phyloP scores from a whole-genome alignment of 2,113 vertebrate genomes.

The Seriola dumerili region DNA sequence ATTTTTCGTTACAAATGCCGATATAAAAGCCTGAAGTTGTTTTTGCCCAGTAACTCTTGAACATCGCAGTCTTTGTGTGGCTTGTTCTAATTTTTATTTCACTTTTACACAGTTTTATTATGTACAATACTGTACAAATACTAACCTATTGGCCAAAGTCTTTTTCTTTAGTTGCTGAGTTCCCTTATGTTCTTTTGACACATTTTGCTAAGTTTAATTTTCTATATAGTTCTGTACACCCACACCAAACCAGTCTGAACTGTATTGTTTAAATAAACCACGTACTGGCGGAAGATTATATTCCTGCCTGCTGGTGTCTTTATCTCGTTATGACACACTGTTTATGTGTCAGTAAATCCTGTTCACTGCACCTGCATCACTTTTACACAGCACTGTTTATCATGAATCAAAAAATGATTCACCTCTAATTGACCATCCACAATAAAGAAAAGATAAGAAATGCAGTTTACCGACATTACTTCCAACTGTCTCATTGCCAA shows the following conservation, averaged over 20 bases:
- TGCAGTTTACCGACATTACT: background rate
- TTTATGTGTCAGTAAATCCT: conserved; percentile 12
- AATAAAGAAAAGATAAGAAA: background rate
- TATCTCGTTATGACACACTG: background rate
- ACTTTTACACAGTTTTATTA: too few species aligned
- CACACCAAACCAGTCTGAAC: background rate
- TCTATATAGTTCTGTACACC: too few species aligned
- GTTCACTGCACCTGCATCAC: conserved; percentile 24
- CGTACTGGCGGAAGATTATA: background rate
- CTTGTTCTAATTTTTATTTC: background rate
- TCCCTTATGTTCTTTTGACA: background rate
- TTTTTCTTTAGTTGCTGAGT: background rate
- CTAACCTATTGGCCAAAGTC: background rate
- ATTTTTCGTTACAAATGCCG: too few species aligned
- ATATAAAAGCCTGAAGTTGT: too few species aligned
- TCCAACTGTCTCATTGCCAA: background rate
- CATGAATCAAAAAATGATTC: conserved; percentile 13
- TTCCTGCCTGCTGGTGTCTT: conserved; percentile 1
- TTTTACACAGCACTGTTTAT: background rate
- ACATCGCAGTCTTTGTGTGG: too few species aligned
- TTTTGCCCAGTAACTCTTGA: too few species aligned
- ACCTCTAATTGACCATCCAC: background rate
- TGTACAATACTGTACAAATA: background rate
- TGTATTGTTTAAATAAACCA: background rate
- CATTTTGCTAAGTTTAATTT: background rate